These are phyloP conservation scores for Ia io DNA, from an alignment of 2,113 vertebrate species.

Conservation along the genomic window DNA sequence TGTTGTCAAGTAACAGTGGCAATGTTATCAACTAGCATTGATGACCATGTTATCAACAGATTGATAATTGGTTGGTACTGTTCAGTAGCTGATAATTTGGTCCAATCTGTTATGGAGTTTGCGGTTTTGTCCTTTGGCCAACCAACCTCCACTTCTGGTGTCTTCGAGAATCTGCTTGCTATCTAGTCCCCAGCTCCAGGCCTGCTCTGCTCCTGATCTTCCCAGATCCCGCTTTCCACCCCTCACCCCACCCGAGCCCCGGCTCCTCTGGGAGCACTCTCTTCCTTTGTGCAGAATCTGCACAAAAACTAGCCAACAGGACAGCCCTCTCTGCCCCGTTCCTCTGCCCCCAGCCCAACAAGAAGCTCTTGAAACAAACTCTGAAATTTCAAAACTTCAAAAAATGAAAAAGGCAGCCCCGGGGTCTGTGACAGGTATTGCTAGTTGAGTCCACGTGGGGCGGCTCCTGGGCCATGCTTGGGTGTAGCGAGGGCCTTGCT, in stretches of 20 bases:
- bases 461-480: too few species aligned
- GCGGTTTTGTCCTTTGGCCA: not conserved
- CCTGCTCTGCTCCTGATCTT: not conserved
- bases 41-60: not conserved
- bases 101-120: not conserved
- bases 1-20: not conserved
- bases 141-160: not conserved
- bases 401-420: not conserved
- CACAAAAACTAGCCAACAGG: fast-evolving
- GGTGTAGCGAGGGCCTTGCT: fast-evolving
- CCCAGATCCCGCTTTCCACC: not conserved
- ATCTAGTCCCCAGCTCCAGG: not conserved
- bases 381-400: not conserved
- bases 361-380: not conserved
- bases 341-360: not conserved
- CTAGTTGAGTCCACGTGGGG: fast-evolving
- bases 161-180: not conserved
- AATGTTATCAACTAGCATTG: not conserved
- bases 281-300: not conserved
- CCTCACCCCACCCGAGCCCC: not conserved
- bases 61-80: not conserved
- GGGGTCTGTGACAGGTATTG: not conserved
- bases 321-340: not conserved
- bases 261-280: not conserved
- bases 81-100: not conserved